phyloP scores from a whole-genome alignment of 2,888 invertebrate genomes.

The Drosophila emarginata region DNA sequence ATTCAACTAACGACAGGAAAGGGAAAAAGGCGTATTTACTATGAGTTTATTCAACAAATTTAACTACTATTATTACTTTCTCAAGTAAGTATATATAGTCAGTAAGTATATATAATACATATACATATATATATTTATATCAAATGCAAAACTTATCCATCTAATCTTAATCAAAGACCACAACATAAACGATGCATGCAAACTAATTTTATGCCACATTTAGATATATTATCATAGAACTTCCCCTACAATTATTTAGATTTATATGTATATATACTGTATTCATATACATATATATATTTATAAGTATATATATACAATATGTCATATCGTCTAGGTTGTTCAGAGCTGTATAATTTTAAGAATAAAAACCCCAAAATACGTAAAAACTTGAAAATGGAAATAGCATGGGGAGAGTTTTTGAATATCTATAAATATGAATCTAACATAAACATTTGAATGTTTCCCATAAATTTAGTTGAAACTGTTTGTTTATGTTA shows the following conservation, averaged over 20 bases:
- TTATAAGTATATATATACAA: not conserved
- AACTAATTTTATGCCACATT: slow-evolving; percentile 51
- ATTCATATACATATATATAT: not conserved
- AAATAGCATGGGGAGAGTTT: not conserved
- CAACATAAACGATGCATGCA: slow-evolving; percentile 41
- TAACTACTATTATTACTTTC: not conserved
- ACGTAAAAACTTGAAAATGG: not conserved
- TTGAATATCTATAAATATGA: not conserved
- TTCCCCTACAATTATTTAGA: slow-evolving; percentile 12
- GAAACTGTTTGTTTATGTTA: slow-evolving; percentile 2
- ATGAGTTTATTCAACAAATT: slow-evolving; percentile 65
- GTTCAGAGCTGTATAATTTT: not conserved
- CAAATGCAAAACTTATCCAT: not conserved
- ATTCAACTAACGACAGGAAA: slow-evolving; percentile 82
- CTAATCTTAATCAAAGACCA: slow-evolving; percentile 32
- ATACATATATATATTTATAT: slow-evolving; percentile 28
- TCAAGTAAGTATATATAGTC: not conserved
- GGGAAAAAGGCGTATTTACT: slow-evolving; percentile 83
- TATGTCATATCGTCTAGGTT: not conserved
- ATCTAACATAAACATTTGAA: slow-evolving; percentile 2
- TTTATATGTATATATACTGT: not conserved
- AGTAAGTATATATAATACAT: too few relatives aligned
- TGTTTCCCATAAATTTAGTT: not conserved
- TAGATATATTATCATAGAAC: slow-evolving; percentile 23
- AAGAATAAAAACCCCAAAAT: not conserved